A percentile compares a stretch with the other conserved stretches of the same genome.
Conservation (phyloP, 2,113 vertebrate genomes). For the Alligator mississippiensis region DNA sequence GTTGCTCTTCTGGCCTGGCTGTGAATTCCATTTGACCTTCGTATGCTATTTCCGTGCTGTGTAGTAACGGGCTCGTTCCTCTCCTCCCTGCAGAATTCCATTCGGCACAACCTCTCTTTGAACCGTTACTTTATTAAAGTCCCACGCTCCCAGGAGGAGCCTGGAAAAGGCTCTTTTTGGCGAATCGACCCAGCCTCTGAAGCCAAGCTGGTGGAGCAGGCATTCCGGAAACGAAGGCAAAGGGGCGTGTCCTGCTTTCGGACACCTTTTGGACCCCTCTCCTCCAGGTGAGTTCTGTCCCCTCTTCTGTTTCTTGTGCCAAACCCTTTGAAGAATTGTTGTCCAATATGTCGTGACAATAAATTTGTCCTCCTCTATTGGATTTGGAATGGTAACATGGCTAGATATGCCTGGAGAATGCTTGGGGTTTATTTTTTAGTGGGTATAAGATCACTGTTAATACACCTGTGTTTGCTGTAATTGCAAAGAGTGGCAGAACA, state of each 20-base stretch:
- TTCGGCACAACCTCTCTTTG: constrained; percentile 98
- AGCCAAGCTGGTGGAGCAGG: constrained; percentile 96
- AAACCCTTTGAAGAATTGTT: neutral
- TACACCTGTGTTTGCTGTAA: neutral
- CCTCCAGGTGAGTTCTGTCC: constrained; percentile 86
- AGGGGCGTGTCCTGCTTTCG: constrained; percentile 97
- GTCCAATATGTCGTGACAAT: no score
- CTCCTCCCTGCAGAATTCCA: constrained; percentile 91
- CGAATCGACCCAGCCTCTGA: constrained; percentile 95
- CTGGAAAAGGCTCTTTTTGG: constrained; percentile 98
- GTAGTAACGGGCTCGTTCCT: constrained; percentile 29
- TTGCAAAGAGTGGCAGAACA: constrained; percentile 34
- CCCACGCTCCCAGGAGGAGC: constrained; percentile 97
- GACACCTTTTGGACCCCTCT: constrained; percentile 96
- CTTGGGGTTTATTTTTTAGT: neutral
- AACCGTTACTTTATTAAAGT: constrained; percentile 99
- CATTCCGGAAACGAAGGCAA: constrained; percentile 96
- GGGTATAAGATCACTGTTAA: neutral
- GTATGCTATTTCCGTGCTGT: neutral
- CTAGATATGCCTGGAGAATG: constrained; percentile 11
- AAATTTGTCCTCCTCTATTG: neutral
- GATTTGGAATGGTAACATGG: neutral
- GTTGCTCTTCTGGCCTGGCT: constrained; percentile 6
- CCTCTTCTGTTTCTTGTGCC: neutral
- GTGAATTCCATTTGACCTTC: neutral